phyloP scores from a whole-genome alignment of 2,888 invertebrate genomes.

The Globia sparganii region DNA sequence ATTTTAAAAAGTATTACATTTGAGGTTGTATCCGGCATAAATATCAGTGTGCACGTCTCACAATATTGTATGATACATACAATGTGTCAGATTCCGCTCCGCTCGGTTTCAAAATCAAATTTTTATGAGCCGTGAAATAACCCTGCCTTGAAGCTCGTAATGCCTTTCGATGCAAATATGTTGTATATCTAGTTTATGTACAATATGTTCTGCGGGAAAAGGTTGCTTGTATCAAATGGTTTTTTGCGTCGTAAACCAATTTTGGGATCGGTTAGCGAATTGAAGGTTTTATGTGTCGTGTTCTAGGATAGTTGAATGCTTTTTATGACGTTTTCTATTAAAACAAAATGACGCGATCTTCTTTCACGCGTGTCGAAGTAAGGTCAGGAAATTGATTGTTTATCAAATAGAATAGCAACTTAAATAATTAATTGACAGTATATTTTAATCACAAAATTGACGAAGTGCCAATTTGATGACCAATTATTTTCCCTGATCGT shows the following conservation, averaged over 20 bases:
- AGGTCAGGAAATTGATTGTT: not conserved
- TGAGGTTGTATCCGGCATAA: conserved; percentile 50
- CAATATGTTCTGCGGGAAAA: conserved; percentile 51
- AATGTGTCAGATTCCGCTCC: conserved; percentile 71
- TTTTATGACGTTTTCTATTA: conserved; percentile 40
- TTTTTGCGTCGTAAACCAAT: conserved; percentile 59
- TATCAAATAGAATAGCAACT: not conserved
- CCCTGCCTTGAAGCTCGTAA: conserved; percentile 62
- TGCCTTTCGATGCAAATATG: conserved; percentile 69
- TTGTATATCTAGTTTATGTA: conserved; percentile 62
- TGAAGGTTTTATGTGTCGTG: conserved; percentile 42
- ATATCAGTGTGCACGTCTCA: conserved; percentile 60
- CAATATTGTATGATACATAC: conserved; percentile 70
- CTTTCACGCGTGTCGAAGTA: not conserved
- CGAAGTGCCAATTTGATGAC: not conserved
- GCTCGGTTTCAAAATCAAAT: conserved; percentile 74
- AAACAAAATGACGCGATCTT: conserved; percentile 13
- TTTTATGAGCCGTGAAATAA: conserved; percentile 78
- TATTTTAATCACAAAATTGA: not conserved
- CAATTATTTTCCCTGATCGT: not conserved
- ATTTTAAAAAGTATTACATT: conserved; percentile 57
- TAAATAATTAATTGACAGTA: not conserved
- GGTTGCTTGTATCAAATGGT: conserved; percentile 48
- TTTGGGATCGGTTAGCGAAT: conserved; percentile 50
- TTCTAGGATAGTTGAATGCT: conserved; percentile 31